Base-by-base conservation (phyloP, 2,797 vertebrate species). In the Hipposideros larvatus region DNA sequence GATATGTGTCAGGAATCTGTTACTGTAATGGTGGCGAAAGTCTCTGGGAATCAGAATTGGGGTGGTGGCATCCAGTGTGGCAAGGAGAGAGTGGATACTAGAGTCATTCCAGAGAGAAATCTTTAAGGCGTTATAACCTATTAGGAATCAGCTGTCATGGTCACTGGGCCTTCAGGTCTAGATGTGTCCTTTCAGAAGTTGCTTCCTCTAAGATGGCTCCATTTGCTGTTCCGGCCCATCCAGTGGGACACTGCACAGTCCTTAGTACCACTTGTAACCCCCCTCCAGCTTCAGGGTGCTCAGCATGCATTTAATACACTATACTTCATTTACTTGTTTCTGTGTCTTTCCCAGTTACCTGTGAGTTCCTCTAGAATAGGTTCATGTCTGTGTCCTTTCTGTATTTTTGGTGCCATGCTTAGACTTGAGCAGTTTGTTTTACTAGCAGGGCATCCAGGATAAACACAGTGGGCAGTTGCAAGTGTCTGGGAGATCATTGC, bases 241-340 rank as follows among this genome's bases (percentile, higher is more conserved):
- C 14, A 28, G 18, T 41, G 28, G 19, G 34, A 8, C 28, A 3
- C 43, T 9, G 6, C 6, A 0, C 4, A 3, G 43, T 9, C 4
- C 31, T 61, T 26, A 55, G 55, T 46, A 10, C 53, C 53, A 5
- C 41, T 15, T 18, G 13, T n/a, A 7, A n/a, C n/a, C n/a, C 37
- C n/a, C 7, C 71, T 4, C 15, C 22, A n/a, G 41, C 43, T 4
- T 73, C 74, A 18, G 18, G 37, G 59, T 79, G 55, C 53, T 55
- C 71, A 78, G 41, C 4, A 0, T 34, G 26, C 24, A 4, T 31
- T 26, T 26, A 41, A 14, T 15, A 31, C 7, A 14, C 5, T 22
- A 22, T 41, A 34, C 7, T 24, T 57, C 34, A 26, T 34, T 48
- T 26, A 7, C 48, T 31, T 51, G 16, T 37, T 75, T 53, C 22